Evolutionary conservation across 2,113 vertebrate species (phyloP).

Genomic region (Boulengeromyrus knoepffleri): DNA sequence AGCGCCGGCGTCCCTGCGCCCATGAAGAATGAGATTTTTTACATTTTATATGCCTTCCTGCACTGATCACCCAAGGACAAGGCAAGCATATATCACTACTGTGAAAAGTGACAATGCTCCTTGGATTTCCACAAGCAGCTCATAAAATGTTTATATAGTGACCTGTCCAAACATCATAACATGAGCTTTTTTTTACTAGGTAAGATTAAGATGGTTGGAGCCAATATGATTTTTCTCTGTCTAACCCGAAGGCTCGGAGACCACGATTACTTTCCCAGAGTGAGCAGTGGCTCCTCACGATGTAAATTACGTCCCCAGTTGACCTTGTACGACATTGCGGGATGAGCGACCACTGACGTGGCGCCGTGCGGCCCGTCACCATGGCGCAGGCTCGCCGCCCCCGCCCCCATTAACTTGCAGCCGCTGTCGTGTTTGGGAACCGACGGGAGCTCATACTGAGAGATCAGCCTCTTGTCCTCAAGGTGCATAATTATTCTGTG

Average conservation of each 20-base stretch:
- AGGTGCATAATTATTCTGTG: not conserved
- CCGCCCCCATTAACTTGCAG: constrained; percentile 6
- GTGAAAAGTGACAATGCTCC: not conserved
- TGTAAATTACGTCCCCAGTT: constrained; percentile 46
- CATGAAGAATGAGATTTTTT: constrained; percentile 11
- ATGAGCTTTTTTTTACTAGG: not conserved
- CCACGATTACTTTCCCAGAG: constrained; percentile 33
- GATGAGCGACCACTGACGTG: constrained; percentile 60
- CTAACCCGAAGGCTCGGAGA: not conserved
- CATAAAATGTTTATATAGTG: constrained; percentile 4
- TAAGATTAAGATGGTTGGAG: not conserved
- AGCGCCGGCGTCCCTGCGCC: not conserved
- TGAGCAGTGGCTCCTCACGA: constrained; percentile 45
- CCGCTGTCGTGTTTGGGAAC: not conserved
- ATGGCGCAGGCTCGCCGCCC: constrained; percentile 31
- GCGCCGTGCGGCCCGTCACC: constrained; percentile 35
- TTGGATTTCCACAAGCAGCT: not conserved
- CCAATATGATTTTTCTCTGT: not conserved
- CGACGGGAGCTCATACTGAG: not conserved
- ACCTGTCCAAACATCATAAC: constrained; percentile 9
- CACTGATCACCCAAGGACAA: constrained; percentile 9
- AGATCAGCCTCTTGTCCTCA: not conserved
- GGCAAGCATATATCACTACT: not conserved
- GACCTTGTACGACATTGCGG: constrained; percentile 63
- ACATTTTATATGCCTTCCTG: constrained; percentile 9